These are phyloP conservation scores for Sepioteuthis lessoniana DNA, from an alignment of 2,888 invertebrate genomes.

Conservation along the genomic window DNA sequence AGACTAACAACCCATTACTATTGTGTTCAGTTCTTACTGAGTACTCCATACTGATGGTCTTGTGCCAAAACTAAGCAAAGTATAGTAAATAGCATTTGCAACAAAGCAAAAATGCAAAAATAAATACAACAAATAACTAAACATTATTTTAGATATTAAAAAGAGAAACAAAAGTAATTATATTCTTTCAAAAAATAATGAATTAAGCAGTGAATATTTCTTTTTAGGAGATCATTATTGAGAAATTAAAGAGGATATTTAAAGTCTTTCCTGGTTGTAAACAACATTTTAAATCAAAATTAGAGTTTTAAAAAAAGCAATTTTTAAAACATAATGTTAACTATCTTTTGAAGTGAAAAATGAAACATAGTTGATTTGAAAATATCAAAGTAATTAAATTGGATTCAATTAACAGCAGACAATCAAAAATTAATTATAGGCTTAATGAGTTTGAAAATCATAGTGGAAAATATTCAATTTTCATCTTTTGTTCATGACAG, in stretches of 20 bases:
- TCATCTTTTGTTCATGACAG: not conserved
- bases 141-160: too few species aligned
- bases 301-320: not conserved
- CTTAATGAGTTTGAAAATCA: not conserved
- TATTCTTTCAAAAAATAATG: too few species aligned
- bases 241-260: not conserved
- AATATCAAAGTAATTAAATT: not conserved
- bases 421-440: not conserved
- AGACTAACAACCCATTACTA: too few species aligned
- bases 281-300: not conserved
- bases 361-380: not conserved
- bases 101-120: too few species aligned
- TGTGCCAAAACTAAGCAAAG: too few species aligned
- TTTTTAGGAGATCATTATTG: too few species aligned
- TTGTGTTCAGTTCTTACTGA: too few species aligned
- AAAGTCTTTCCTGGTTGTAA: not conserved
- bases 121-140: too few species aligned
- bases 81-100: too few species aligned
- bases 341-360: not conserved
- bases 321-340: not conserved
- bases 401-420: not conserved
- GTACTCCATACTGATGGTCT: too few species aligned
- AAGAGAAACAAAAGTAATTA: too few species aligned
- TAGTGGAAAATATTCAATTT: not conserved
- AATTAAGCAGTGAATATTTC: too few species aligned